Evolutionary conservation across 64 coral and sea anemone genomes (phyloP).

Genomic region (Stichodactyla helianthus): DNA sequence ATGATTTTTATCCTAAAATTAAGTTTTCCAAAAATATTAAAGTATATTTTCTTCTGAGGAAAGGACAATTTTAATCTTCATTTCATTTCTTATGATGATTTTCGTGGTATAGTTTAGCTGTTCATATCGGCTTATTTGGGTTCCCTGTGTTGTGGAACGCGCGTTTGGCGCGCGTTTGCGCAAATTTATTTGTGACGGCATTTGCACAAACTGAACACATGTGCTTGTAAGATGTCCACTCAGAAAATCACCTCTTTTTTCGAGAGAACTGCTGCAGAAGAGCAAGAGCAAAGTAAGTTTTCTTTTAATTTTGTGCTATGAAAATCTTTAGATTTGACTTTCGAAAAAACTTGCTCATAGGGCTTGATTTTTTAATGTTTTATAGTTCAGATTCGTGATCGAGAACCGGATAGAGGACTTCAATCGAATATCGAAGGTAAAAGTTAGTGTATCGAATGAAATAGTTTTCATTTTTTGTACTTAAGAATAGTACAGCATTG

Average conservation of each 20-base stretch:
- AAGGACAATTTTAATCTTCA: background rate
- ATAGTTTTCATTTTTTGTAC: too few species aligned
- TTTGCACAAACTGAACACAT: slow-evolving; percentile 8
- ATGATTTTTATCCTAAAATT: background rate
- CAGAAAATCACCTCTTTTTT: background rate
- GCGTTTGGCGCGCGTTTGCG: background rate
- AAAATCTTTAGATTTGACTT: too few species aligned
- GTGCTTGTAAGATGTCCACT: too few species aligned
- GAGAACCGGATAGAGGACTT: background rate
- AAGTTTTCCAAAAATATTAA: too few species aligned
- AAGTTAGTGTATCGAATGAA: background rate
- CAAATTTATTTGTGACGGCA: background rate
- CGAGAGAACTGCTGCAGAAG: background rate
- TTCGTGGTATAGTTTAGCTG: slow-evolving; percentile 1
- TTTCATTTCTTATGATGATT: slow-evolving; percentile 10
- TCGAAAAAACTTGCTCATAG: background rate
- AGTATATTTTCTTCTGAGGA: background rate
- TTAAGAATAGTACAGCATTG: too few species aligned
- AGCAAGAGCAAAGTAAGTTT: background rate
- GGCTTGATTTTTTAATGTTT: background rate
- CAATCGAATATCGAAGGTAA: background rate
- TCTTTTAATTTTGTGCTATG: background rate
- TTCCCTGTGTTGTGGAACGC: slow-evolving; percentile 5
- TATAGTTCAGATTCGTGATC: background rate
- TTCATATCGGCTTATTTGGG: slow-evolving; percentile 8